Evolutionary conservation across 1,140 invertebrate genomes (phyloP).

Genomic region (Seison nebaliae): DNA sequence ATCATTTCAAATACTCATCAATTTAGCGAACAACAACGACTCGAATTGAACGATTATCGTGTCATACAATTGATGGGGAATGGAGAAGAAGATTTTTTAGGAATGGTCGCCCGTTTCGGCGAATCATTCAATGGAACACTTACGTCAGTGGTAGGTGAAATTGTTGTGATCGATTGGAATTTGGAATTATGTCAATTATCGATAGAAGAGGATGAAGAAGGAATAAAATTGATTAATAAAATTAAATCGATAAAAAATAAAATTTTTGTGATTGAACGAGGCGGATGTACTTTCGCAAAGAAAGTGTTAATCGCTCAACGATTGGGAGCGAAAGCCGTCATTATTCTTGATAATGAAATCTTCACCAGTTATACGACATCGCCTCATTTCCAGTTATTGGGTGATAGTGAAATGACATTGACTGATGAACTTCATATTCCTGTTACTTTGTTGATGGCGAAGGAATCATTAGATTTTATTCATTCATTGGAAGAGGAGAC

Average conservation of each 20-base stretch:
- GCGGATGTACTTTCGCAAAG: constrained; percentile 77
- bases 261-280: constrained; percentile 55
- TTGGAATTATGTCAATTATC: neutral
- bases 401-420: constrained; percentile 61
- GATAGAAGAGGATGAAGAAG: constrained; percentile 39
- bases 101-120: constrained; percentile 49
- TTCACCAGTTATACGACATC: constrained; percentile 42
- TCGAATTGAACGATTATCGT: constrained; percentile 2
- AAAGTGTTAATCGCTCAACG: constrained; percentile 45
- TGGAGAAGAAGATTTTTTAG: neutral
- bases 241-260: constrained; percentile 39
- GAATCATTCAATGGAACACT: constrained; percentile 62
- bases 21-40: constrained; percentile 10
- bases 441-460: no score
- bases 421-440: no score
- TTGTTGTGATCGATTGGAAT: constrained; percentile 7
- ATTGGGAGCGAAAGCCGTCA: constrained; percentile 45
- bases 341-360: constrained; percentile 43
- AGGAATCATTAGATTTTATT: no score
- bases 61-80: neutral
- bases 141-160: constrained; percentile 19
- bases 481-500: no score
- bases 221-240: constrained; percentile 37
- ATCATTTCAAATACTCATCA: constrained; percentile 50
- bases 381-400: constrained; percentile 77